Base-by-base conservation (phyloP, 1,140 invertebrate genomes). In the Drosophila kanapiae region DNA sequence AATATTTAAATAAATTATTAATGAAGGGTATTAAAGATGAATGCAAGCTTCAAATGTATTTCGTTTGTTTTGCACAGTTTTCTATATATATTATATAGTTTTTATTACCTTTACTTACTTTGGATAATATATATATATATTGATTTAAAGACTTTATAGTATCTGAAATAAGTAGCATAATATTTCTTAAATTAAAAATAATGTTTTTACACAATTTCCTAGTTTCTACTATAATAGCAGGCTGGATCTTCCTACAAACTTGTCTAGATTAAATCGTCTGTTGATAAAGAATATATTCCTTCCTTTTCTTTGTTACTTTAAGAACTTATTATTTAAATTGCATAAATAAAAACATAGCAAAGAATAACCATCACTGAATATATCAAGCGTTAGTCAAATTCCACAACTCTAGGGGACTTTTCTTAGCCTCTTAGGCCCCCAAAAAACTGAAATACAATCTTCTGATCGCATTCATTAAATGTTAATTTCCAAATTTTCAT, bases 401-500 rank as follows among this genome's bases (percentile, higher is more conserved):
- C 6, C 18, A n/a, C 3, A 53, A 45, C 1, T 64, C 43, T 8
- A n/a, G 13, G 4, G 3, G 0, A 40, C 13, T 49, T 10, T 31
- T 40, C 14, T 10, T 23, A 62, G 13, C 27, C 11, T 10, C 33
- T 37, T 8, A 8, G 38, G 6, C 33, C 35, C 18, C 4, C 3
- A n/a, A 54, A 27, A n/a, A n/a, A 42, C 16, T 4, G 9, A 35
- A 47, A 14, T 62, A 14, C 9, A 49, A 42, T 29, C 45, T 40
- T 33, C 13, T 33, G 27, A 54, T 54, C 47, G 27, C 14, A 33
- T 53, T 51, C 56, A 53, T 72, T 38, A 61, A 72, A 75, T 75
- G 69, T 75, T 72, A 75, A 75, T 75, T 75, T 62, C 56, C 45
- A 71, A 72, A 54, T 75, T 75, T 61, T 61, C 56, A 60, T 75